Base-by-base conservation (phyloP, 2,888 invertebrate species). In the Iphiclides podalirius region DNA sequence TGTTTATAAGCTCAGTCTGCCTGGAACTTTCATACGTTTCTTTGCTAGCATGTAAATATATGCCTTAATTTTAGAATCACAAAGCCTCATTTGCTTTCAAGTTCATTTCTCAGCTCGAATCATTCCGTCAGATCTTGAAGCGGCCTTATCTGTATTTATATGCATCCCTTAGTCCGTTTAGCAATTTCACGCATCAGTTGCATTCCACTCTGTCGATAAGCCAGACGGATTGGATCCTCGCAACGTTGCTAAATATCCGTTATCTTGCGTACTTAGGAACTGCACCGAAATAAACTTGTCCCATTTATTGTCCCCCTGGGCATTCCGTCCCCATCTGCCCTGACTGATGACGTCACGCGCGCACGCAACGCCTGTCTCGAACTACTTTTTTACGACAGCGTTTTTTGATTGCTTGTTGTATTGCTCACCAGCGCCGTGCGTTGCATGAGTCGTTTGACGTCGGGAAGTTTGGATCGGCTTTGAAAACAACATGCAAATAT, bases 291-390 rank as follows among this genome's bases (percentile, higher is more conserved):
- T 71, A 72, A 71, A 72, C 53, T 62, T 66, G 68, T 63, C 52
- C 61, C 54, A 63, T 74, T 75, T 77, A 78, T 74, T 57, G 54
- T 64, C 79, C 73, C 77, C n/a, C 9, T 60, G 73, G 74, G 52
- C 50, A 47, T 39, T 54, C 52, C 59, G 31, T 26, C 40, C 50
- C 40, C 12, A 31, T 59, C 54, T 52, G 26, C 56, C 53, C 50
- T 56, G 49, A 49, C 42, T 52, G 38, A 50, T 53, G 54, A 54
- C 62, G 67, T 68, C 70, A 71, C 63, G 59, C 63, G 61, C 61
- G 54, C 60, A 54, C 51, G 46, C 42, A 28, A 17, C 51, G 45
- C n/a, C n/a, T n/a, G n/a, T n/a, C n/a, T n/a, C n/a, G n/a, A n/a
- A n/a, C n/a, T n/a, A n/a, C n/a, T n/a, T n/a, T 51, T 51, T 45